phyloP scores from a whole-genome alignment of 1,140 invertebrate species.

The Stegodyphus mimosarum region DNA sequence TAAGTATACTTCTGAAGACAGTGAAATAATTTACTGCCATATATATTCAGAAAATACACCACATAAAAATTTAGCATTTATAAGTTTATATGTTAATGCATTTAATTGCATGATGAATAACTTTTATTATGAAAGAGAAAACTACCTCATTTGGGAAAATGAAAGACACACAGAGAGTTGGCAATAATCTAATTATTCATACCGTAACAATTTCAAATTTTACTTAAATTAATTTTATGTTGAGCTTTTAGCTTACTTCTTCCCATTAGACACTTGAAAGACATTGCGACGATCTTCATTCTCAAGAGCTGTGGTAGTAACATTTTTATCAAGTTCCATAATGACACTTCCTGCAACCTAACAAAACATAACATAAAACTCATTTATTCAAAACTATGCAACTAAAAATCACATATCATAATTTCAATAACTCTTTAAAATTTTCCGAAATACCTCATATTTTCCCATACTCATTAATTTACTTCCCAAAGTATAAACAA shows the following conservation, averaged over 20 bases:
- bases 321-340: constrained; percentile 69
- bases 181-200: no score
- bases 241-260: constrained; percentile 41
- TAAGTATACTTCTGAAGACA: no score
- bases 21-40: no score
- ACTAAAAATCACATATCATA: neutral
- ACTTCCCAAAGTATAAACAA: constrained; percentile 70
- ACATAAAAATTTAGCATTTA: no score
- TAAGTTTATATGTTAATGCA: no score
- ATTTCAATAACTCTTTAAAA: neutral
- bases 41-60: no score
- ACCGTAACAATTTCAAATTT: no score
- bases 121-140: no score
- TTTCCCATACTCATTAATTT: constrained; percentile 70
- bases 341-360: constrained; percentile 69
- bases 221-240: no score
- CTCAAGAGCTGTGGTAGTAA: constrained; percentile 67
- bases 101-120: no score
- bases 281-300: constrained; percentile 70
- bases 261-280: constrained; percentile 67
- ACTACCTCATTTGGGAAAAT: no score
- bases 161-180: no score
- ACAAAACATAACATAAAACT: neutral
- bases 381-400: neutral
- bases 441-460: constrained; percentile 66